A percentile compares a stretch with the other conserved stretches of the same genome.
phyloP scores from a whole-genome alignment of 2,888 invertebrate genomes.

The Luffia ferchaultella region DNA sequence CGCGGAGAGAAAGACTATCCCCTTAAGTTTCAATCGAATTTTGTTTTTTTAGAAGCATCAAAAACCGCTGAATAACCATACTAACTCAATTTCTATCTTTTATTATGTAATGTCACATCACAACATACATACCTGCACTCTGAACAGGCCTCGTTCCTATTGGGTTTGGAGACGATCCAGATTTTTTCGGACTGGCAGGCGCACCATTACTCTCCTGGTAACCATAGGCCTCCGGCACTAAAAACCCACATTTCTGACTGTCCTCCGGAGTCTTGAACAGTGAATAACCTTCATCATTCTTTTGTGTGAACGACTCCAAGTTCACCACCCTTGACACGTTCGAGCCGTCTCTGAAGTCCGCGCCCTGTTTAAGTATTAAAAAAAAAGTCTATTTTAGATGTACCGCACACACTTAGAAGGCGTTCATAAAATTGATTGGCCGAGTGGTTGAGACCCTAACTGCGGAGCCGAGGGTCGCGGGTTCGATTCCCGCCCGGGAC shows the following conservation, averaged over 20 bases:
- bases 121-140: slow-evolving; percentile 22
- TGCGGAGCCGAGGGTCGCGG: no score
- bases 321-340: slow-evolving; percentile 29
- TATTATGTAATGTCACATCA: no score
- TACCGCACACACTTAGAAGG: no score
- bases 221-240: slow-evolving; percentile 35
- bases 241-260: slow-evolving; percentile 32
- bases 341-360: background rate
- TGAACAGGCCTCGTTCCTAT: slow-evolving; percentile 41
- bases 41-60: no score
- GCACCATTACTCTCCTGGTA: slow-evolving; percentile 16
- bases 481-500: no score
- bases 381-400: no score
- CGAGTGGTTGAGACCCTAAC: no score
- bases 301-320: slow-evolving; percentile 51
- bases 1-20: no score
- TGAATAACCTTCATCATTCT: slow-evolving; percentile 54
- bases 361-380: background rate
- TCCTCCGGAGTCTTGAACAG: slow-evolving; percentile 44
- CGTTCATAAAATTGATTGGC: no score
- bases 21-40: no score
- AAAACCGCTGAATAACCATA: no score
- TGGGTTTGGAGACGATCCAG: slow-evolving; percentile 46
- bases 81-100: no score
- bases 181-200: slow-evolving; percentile 29